Evolutionary conservation across 2,113 vertebrate species (phyloP).

Genomic region (Mus pahari): DNA sequence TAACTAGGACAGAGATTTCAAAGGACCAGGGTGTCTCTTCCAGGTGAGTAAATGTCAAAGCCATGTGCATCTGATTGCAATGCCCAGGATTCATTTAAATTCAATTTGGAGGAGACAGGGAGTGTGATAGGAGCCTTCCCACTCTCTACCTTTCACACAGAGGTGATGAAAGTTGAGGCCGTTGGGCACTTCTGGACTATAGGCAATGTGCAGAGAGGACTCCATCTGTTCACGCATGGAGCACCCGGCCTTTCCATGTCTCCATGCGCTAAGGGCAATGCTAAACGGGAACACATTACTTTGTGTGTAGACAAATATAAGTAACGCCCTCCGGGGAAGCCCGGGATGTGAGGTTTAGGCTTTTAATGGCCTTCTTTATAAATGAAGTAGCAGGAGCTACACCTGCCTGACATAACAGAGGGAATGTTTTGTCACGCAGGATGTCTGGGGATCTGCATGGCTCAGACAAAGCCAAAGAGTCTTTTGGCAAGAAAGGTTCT

Average conservation of each 20-base stretch:
- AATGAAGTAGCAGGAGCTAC: not conserved
- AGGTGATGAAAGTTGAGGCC: not conserved
- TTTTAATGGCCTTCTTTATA: constrained; percentile 42
- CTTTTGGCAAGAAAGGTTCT: accelerated
- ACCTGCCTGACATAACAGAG: constrained; percentile 18
- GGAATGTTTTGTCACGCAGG: constrained; percentile 1
- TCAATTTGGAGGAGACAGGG: not conserved
- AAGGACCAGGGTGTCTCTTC: not conserved
- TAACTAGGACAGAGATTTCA: not conserved
- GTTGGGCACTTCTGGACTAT: not conserved
- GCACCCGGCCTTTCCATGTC: not conserved
- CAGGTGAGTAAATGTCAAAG: not conserved
- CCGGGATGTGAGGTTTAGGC: not conserved
- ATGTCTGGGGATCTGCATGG: not conserved
- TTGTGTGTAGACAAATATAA: not conserved
- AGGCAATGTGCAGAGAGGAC: not conserved
- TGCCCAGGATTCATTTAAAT: not conserved
- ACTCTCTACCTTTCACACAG: not conserved
- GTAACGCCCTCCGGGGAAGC: not conserved
- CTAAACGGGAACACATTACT: not conserved
- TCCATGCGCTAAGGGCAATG: not conserved
- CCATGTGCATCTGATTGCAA: not conserved
- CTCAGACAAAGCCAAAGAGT: not conserved
- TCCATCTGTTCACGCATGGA: not conserved
- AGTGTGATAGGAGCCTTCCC: not conserved